Base-by-base conservation (phyloP, 35 echinoderm and acorn worm genomes). In the Amphiura filiformis region DNA sequence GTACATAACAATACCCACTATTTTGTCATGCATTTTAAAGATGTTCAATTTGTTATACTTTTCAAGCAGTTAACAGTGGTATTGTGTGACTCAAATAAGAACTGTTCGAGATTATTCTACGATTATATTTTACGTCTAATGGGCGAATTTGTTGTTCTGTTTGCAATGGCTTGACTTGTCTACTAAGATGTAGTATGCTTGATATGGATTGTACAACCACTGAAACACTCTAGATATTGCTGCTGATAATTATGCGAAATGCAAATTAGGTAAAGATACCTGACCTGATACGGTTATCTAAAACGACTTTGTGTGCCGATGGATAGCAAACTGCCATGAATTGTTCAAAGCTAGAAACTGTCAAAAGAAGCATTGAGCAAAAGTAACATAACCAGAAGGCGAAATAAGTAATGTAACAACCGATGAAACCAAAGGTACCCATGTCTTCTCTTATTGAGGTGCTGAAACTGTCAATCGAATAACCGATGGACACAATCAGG, bases 311-410 rank as follows among this genome's bases (percentile, higher is more conserved):
- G 61, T 70, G 61, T 2, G 61, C 61, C 26, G 9, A 13, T 23
- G 61, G 61, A 70, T 70, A 70, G 61, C 61, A 70, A 18, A 70
- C 61, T 23, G 61, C 61, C 61, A 70, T 70, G 28, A 70, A 70
- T 70, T 70, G 61, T 23, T 70, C 61, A 70, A 70, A 70, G 26
- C 61, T 13, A 4, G 61, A 5, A 26, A 70, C 61, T n/a, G 61
- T 70, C 26, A 70, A 23, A 2, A 70, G 26, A 5, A 70, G 26
- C 61, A 70, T 70, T 23, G 61, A 70, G 28, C 7, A 70, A 23
- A 70, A 70, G 26, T 70, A 70, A n/a, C 61, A 70, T 15, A 70
- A 70, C 61, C 61, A 70, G 28, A 70, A 70, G 61, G 61, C 61
- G 26, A 70, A 70, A n/a, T 70, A 70, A 11, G 61, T 70, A n/a